Conservation (phyloP, 2,797 vertebrate genomes). For the Acomys russatus region DNA sequence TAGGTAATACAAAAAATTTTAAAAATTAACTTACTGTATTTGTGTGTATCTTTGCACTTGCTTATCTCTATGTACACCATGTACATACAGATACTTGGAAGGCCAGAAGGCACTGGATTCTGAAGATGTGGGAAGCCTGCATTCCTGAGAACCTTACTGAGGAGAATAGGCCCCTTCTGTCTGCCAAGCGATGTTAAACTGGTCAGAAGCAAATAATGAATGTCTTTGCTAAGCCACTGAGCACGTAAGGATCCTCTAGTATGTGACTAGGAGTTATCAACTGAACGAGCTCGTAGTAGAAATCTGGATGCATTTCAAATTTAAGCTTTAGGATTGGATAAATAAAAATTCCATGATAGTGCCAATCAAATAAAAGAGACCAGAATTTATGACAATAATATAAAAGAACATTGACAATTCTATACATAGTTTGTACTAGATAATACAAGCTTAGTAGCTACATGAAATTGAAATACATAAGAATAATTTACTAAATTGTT, state of each 20-base stretch:
- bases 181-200: background rate
- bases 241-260: slow-evolving; percentile 20
- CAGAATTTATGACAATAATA: slow-evolving; percentile 1
- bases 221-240: background rate
- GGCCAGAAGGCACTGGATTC: background rate
- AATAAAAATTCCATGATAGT: slow-evolving; percentile 18
- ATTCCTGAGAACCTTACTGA: background rate
- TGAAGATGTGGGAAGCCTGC: background rate
- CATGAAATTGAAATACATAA: slow-evolving; percentile 3
- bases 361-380: background rate
- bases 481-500: background rate
- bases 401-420: background rate
- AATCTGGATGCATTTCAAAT: background rate
- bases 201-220: background rate
- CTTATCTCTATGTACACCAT: background rate
- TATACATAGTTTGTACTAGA: background rate
- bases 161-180: background rate
- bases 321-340: slow-evolving; percentile 3
- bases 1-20: background rate
- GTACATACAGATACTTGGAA: background rate
- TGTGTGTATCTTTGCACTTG: background rate
- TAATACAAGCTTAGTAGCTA: background rate
- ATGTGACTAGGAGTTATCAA: background rate
- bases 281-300: background rate
- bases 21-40: background rate